Evolutionary conservation across 2,113 vertebrate species (phyloP).

Genomic region (Bufo gargarizans): DNA sequence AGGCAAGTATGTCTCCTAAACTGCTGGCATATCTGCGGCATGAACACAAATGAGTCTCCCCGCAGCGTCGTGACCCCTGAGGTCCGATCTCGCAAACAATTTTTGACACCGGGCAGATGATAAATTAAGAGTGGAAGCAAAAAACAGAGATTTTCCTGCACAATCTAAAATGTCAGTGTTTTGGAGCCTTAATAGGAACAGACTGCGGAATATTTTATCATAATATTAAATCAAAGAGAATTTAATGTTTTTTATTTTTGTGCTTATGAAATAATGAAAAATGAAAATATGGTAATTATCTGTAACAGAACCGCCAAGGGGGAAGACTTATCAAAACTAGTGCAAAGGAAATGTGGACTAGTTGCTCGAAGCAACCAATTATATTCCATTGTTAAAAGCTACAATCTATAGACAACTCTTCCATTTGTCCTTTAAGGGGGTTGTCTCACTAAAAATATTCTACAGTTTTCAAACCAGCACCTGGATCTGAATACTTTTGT

Average conservation of each 20-base stretch:
- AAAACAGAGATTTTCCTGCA: not conserved
- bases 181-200: not conserved
- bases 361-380: not conserved
- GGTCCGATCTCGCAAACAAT: not conserved
- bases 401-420: not conserved
- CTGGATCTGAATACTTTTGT: too few relatives aligned
- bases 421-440: not conserved
- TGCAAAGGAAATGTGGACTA: not conserved
- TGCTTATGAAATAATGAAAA: not conserved
- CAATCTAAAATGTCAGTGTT: not conserved
- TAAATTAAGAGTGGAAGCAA: not conserved
- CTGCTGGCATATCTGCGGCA: too few relatives aligned
- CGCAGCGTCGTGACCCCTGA: not conserved
- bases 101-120: not conserved
- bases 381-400: not conserved
- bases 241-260: not conserved
- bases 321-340: too few relatives aligned
- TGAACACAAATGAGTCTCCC: too few relatives aligned
- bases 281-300: not conserved
- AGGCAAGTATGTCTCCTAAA: too few relatives aligned
- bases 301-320: too few relatives aligned
- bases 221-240: not conserved
- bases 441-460: too few relatives aligned
- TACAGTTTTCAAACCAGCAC: too few relatives aligned
- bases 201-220: conserved; percentile 15